phyloP scores from a whole-genome alignment of 1,140 invertebrate species.

The Zophobas morio region DNA sequence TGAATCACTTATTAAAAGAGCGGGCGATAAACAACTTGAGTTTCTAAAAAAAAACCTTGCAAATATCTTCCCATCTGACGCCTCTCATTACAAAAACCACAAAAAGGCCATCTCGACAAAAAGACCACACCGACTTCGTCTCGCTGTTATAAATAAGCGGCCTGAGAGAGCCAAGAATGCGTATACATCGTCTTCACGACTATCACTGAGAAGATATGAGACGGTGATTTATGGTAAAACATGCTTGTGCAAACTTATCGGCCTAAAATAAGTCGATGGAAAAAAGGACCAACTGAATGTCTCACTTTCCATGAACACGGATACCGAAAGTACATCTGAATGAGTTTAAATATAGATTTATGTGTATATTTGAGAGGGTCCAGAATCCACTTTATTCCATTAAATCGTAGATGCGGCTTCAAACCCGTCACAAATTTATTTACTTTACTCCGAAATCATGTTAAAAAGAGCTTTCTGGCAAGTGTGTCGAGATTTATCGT shows the following conservation, averaged over 20 bases:
- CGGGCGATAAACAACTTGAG: conserved; percentile 1
- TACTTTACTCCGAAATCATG: conserved; percentile 12
- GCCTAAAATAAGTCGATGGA: conserved; percentile 17
- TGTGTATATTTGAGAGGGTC: conserved; percentile 6
- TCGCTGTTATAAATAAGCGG: conserved; percentile 44
- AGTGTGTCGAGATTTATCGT: conserved; percentile 16
- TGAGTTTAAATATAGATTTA: conserved; percentile 6
- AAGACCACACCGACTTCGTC: conserved; percentile 5
- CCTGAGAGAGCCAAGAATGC: conserved; percentile 44
- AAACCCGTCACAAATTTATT: conserved; percentile 27
- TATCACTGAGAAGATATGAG: conserved; percentile 38
- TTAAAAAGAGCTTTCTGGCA: conserved; percentile 11
- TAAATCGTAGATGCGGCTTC: conserved; percentile 8
- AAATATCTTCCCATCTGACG: conserved; percentile 17
- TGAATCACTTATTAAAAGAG: neutral
- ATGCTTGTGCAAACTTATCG: conserved; percentile 43
- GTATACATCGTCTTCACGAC: conserved; percentile 43
- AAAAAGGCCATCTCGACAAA: neutral
- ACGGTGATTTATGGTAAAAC: conserved; percentile 40
- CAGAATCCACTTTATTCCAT: conserved; percentile 10
- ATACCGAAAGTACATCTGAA: neutral
- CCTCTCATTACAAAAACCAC: conserved; percentile 9
- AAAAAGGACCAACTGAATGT: conserved; percentile 15
- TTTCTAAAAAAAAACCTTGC: neutral
- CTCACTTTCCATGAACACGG: conserved; percentile 9